Evolutionary conservation across 2,888 invertebrate species (phyloP).

Genomic region (Steinernema hermaphroditum): DNA sequence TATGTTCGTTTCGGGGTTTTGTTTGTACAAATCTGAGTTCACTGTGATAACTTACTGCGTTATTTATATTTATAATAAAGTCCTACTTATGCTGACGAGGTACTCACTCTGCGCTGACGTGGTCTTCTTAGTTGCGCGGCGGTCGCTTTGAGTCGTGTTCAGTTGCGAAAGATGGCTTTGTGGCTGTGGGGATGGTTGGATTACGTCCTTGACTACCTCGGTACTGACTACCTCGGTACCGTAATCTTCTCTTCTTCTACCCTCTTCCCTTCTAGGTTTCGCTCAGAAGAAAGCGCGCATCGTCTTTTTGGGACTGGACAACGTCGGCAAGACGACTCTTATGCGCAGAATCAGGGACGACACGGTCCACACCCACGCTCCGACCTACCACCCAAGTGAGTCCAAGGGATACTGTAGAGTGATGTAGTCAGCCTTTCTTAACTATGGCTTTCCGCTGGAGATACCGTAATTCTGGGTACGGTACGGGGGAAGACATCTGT

Average conservation of each 20-base stretch:
- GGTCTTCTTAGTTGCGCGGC: background rate
- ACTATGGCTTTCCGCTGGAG: no score
- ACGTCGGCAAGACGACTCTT: slow-evolving; percentile 29
- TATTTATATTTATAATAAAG: background rate
- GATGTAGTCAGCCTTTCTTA: background rate
- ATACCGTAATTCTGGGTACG: no score
- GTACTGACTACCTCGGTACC: background rate
- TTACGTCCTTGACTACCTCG: background rate
- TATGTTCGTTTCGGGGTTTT: background rate
- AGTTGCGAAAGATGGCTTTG: background rate
- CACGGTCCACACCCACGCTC: background rate
- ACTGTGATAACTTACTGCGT: background rate
- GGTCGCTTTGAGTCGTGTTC: background rate
- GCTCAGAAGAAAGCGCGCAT: slow-evolving; percentile 9
- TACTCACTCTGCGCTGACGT: background rate
- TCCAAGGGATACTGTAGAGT: no score
- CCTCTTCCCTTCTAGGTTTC: background rate
- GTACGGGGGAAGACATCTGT: no score
- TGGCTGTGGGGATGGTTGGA: slow-evolving; percentile 18
- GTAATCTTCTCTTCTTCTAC: background rate
- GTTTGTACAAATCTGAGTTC: slow-evolving; percentile 18
- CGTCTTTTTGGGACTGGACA: slow-evolving; percentile 20
- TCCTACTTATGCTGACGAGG: slow-evolving; percentile 21
- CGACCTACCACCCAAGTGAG: slow-evolving; percentile 27
- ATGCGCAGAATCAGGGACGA: slow-evolving; percentile 11